Evolutionary conservation across 2,797 vertebrate species (phyloP), one percentile per base, ranked within the genome.

Genomic region (Pangasius sanitwongsei): DNA sequence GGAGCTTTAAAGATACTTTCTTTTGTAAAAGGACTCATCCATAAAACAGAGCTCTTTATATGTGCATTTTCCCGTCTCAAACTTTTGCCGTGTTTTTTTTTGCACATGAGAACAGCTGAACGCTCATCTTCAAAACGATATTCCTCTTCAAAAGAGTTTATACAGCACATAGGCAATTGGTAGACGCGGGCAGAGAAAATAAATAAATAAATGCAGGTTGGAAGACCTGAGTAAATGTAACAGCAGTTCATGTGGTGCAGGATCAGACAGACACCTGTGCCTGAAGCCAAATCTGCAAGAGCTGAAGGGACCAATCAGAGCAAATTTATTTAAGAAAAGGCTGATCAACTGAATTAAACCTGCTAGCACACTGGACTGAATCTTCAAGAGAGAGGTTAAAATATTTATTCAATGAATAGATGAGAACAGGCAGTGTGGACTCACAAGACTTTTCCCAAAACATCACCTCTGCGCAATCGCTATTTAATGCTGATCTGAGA

Each of bases 41-140:
- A 96, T 96, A 96, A 96, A 96, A 96, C 95, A 97, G 94, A 94
- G 92, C 93, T 95, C 94, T 95, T 96, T 95, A 95, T 95, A 95
- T 96, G 94, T 95, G 95, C 94, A 95, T 95, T 95, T 94, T 94
- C 92, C 92, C 2, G 95, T 75, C 93, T 94, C 94, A 53, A 81
- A 96, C 63, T 96, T 94, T 96, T 95, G 93, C 93, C 93, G 92
- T 94, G 95, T 44, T 44, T 95, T 96, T 96, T 94, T 95, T 96
- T 95, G 94, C 94, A 95, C 93, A 93, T 93, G 92, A 92, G 94
- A 93, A 94, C 93, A 57, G 92, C 94, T 94, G 95, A 95, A 95
- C 95, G 94, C 95, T 96, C 95, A 95, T 95, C 94, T 94, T 92
- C 94, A 92, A 94, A 94, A 96, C 93, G 94, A 94, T 94, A 94